Base-by-base conservation (phyloP, 2,888 invertebrate genomes). In the Drosophila pseudotakahashii region DNA sequence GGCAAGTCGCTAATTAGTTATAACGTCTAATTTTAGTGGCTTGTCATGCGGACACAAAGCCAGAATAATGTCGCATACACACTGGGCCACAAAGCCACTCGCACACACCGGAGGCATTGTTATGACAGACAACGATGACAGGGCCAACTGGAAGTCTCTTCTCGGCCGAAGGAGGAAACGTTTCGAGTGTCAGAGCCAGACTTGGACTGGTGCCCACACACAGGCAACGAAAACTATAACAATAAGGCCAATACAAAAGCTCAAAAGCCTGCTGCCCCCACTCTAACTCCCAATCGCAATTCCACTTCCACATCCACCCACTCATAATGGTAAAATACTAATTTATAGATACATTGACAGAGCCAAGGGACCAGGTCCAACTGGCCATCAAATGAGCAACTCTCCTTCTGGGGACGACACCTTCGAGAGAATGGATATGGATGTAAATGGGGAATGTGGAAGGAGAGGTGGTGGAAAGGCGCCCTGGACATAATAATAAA, bases 271-370 rank as follows among this genome's bases (percentile, higher is more conserved):
- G 53, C 50, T 41, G 19, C 32, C 23, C 3, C 26, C 26, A 7
- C 0, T 3, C 26, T 4, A 2, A 26, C 48, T 9, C 34, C 16
- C 48, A 13, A 16, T 14, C 5, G 30, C 48, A 16, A 2, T 32
- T 6, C 32, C 32, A 11, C 19, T 14, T 41, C 36, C 42, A 54
- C 30, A 23, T 23, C 64, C 62, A 37, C 73, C 70, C 84, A 86
- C 87, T 78, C 72, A 88, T 86, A 85, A 75, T 84, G 88, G 75
- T 83, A 85, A 86, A 85, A 88, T 86, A 86, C 81, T 86, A 86
- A 88, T 80, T 86, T 88, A 86, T 86, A 88, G 84, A 88, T 88
- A 88, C 87, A 85, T 88, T 83, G 84, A 85, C 84, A 81, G 69
- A 30, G 73, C 62, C 68, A 48, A 63, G 59, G 41, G 47, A 23